Evolutionary conservation across 2,888 invertebrate species (phyloP), one percentile per base, ranked within the genome.

Genomic region (Sympetrum striolatum): DNA sequence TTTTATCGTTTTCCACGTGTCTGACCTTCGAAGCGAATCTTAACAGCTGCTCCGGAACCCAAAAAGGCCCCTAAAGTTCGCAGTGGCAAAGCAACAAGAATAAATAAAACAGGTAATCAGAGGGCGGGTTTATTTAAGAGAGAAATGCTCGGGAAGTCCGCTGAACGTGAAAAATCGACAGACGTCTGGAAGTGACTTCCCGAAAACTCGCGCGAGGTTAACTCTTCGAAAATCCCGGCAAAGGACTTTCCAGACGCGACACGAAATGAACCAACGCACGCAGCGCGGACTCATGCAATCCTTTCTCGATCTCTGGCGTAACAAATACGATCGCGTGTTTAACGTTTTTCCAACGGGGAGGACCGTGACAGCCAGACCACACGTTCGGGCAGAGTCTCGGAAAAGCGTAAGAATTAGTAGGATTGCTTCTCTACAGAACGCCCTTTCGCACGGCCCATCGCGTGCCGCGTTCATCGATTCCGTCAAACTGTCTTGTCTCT

Each of bases 401-500:
- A 44, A 44, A 44, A n/a, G 25, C 25, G 73, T 73, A 73, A 73
- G 31, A 73, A 73, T 73, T 25, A 53, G 53, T 53, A 73, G 73
- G 73, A 73, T 73, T 73, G 73, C 73, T 73, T 73, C n/a, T 73
- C 73, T 22, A 5, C 73, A 73, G 53, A 73, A 25, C 73, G 73
- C 73, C 31, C 73, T 31, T 73, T 73, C 31, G 73, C 14, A 73
- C 73, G 14, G 25, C 73, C 73, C 73, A 60, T 86, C 86, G 86
- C 86, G 86, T 86, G 86, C 37, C 37, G 15, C 15, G n/a, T 22
- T 35, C 58, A 86, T 86, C 60, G 86, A 86, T 86, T 60, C 31
- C 58, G 31, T 58, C 60, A 86, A 86, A 86, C 86, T 58, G 58
- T 58, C 82, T 73, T 37, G 86, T 86, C 86, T 86, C 86, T 60